Percentiles rank a stretch among this genome's conserved stretches.
phyloP scores from a whole-genome alignment of 2,797 vertebrate genomes.

The Botia kubotai region DNA sequence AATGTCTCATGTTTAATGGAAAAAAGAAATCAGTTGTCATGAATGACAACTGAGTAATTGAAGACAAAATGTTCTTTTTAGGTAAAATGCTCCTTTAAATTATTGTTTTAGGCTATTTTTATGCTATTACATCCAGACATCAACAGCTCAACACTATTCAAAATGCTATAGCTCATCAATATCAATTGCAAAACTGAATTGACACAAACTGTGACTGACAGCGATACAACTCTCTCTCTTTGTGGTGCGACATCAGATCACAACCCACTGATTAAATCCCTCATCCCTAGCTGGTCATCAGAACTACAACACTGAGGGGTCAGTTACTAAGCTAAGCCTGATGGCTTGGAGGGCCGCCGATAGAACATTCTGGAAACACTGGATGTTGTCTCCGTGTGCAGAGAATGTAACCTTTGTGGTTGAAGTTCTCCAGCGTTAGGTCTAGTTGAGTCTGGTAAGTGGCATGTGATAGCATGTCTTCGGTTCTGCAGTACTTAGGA shows the following conservation, averaged over 20 bases:
- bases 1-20: no score
- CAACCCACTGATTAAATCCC: conserved; percentile 45
- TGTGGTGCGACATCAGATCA: conserved; percentile 38
- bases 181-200: not conserved
- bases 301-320: conserved; percentile 27
- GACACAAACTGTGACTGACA: conserved; percentile 10
- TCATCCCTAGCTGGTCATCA: conserved; percentile 41
- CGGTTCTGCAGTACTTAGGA: conserved; percentile 45
- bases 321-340: conserved; percentile 23
- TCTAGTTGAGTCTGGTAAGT: conserved; percentile 41
- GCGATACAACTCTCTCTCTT: not conserved
- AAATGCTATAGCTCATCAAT: conserved; percentile 8
- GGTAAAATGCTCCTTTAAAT: no score
- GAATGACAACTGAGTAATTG: no score
- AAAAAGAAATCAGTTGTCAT: no score
- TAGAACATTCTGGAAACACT: not conserved
- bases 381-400: not conserved
- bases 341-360: conserved; percentile 11
- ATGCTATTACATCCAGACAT: no score
- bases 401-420: conserved; percentile 16
- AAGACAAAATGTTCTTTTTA: no score
- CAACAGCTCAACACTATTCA: not conserved
- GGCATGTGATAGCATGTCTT: conserved; percentile 42
- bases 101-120: no score
- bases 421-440: conserved; percentile 20